Percentiles rank a stretch among this genome's conserved stretches.
Evolutionary conservation across 2,113 vertebrate species (phyloP).

Genomic region (Solea senegalensis): DNA sequence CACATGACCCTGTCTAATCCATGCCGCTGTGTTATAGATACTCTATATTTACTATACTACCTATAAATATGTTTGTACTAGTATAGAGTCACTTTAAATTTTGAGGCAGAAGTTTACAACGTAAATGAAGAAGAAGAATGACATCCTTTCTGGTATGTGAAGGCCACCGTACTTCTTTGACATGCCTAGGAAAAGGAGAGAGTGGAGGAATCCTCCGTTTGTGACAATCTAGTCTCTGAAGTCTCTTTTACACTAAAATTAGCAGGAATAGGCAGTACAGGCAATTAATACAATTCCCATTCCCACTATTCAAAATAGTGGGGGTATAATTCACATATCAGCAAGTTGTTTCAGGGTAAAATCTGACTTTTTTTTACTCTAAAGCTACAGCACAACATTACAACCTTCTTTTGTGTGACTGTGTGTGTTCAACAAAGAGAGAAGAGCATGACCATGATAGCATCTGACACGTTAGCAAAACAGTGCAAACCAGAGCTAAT

Average conservation of each 20-base stretch:
- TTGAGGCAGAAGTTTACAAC: too few species aligned
- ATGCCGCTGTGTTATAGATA: background rate
- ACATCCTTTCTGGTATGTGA: background rate
- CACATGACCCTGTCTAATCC: background rate
- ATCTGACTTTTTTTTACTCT: background rate
- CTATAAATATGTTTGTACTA: too few species aligned
- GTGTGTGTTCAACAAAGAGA: background rate
- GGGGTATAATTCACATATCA: background rate
- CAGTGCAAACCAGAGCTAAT: conserved; percentile 49
- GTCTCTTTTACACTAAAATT: too few species aligned
- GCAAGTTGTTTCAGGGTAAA: background rate
- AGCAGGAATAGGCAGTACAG: too few species aligned
- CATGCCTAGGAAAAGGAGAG: too few species aligned
- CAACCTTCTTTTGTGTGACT: background rate
- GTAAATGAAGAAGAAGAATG: background rate
- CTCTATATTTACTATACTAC: background rate
- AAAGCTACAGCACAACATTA: background rate
- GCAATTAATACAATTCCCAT: too few species aligned
- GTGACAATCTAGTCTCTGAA: too few species aligned
- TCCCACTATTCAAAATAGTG: too few species aligned
- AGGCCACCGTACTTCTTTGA: too few species aligned
- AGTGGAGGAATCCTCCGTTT: too few species aligned
- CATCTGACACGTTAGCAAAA: conserved; percentile 27
- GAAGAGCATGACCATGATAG: background rate
- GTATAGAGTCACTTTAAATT: too few species aligned